Evolutionary conservation across 2,888 invertebrate genomes (phyloP), one percentile per base, ranked within the genome.

Genomic region (Neoaliturus tenellus): DNA sequence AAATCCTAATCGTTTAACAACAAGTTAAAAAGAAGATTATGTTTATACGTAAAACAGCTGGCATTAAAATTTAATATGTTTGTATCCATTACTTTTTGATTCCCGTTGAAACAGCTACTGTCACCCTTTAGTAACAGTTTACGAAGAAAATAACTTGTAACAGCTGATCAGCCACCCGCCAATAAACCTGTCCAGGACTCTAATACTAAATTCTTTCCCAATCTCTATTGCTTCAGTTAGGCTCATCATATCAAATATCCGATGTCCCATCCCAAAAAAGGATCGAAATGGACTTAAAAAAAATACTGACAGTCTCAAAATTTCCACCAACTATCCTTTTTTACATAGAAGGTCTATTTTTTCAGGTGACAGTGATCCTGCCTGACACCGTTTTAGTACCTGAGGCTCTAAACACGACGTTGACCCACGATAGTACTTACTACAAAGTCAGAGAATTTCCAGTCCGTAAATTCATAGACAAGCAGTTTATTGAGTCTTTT

Each of bases 401-500:
- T 80, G 89, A 91, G 86, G 87, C 87, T 86, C 88, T 92, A 85
- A 88, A 85, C 58, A 89, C 90, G 83, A 88, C 89, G 82, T 86
- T 93, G 83, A 88, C 89, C 35, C 89, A 90, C 80, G 92, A 93
- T 88, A 91, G 90, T 87, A 92, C 93, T 87, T 93, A 93, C 89
- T 94, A 93, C 88, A 91, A 91, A 89, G 87, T 93, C 80, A 88
- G 89, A 71, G 89, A 90, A 83, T 87, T 93, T 14, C 89, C 89
- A 81, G 87, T 91, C n/a, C 89, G 88, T 62, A 91, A 92, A 86
- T 88, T 93, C 25, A 86, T 93, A 62, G 89, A 91, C 62, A 89
- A 89, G 84, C 90, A 91, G 82, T 93, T 94, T 88, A 90, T 93
- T 62, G 90, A 92, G 84, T 91, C 91, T 86, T 94, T 93, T 89